Conservation (phyloP, 2,797 vertebrate species). For the Pseudochaenichthys georgianus region DNA sequence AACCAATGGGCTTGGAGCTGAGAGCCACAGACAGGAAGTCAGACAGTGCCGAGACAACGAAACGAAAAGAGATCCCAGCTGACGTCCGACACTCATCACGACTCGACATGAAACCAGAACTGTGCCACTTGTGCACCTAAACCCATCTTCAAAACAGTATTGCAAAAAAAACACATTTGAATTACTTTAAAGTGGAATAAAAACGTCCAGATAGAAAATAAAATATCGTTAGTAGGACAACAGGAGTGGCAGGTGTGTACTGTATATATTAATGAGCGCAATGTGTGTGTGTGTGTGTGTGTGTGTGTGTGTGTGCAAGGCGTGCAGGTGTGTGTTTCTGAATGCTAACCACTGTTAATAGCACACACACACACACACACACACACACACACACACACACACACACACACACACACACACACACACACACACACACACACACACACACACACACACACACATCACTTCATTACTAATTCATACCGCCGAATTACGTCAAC, state of each 20-base stretch:
- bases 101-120: neutral
- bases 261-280: conserved; percentile 43
- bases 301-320: too few species aligned
- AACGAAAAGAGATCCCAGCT: neutral
- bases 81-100: neutral
- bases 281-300: conserved; percentile 8
- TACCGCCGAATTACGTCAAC: conserved; percentile 53
- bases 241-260: neutral
- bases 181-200: neutral
- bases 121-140: too few species aligned
- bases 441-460: conserved; percentile 8
- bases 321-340: conserved; percentile 30
- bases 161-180: neutral
- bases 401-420: too few species aligned
- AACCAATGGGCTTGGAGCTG: neutral
- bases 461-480: conserved; percentile 72
- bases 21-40: conserved; percentile 12
- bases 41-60: neutral
- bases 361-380: too few species aligned
- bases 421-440: too few species aligned
- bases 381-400: too few species aligned
- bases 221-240: neutral
- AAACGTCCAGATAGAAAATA: neutral
- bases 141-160: too few species aligned
- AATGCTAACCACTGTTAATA: conserved; percentile 55